Evolutionary conservation across 64 coral and sea anemone species (phyloP), one percentile per base, ranked within the genome.

Genomic region (Hydrozoanthus tunicans): DNA sequence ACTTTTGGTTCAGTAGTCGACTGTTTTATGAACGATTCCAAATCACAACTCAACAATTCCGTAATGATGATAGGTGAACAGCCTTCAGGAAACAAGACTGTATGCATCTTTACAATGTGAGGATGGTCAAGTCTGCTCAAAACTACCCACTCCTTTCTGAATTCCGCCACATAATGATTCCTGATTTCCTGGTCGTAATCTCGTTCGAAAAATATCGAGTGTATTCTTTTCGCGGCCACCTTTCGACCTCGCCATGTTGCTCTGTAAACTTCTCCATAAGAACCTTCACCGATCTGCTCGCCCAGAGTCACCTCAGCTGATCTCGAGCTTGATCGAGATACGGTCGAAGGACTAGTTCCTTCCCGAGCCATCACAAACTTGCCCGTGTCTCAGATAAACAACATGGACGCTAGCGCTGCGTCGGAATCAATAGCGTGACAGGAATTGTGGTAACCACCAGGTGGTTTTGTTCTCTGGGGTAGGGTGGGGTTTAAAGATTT

Each of bases 51-150:
- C 1, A 96, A 75, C 12, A 96, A 61, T 59, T 96, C 95, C 53
- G 95, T 96, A 61, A 96, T 88, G 14, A 96, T 96, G 78, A 96
- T 89, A 32, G 95, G 95, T 32, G 92, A 91, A 13, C 20, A 52
- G 6, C 70, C 56, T 51, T 82, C 53, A 3, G 95, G 95, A 78
- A 96, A 88, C 51, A 93, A n/a, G 7, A 96, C 92, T 13, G 89
- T 86, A n/a, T 93, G 43, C 80, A 96, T 83, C 58, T 92, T 91
- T 4, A 96, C 89, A 20, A 96, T 86, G 68, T 96, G 93, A 12
- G 95, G 92, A 86, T 96, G 95, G 62, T 93, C 73, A 10, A 93
- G 86, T 4, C 54, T 62, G 5, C 85, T 57, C 67, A 96, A 86
- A 57, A 93, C 92, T 4, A 93, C 51, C 71, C 86, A 93, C 85